Percentiles rank a stretch among this genome's conserved stretches.
phyloP scores from a whole-genome alignment of 2,113 vertebrate genomes.

The Campylomormyrus tamandua region DNA sequence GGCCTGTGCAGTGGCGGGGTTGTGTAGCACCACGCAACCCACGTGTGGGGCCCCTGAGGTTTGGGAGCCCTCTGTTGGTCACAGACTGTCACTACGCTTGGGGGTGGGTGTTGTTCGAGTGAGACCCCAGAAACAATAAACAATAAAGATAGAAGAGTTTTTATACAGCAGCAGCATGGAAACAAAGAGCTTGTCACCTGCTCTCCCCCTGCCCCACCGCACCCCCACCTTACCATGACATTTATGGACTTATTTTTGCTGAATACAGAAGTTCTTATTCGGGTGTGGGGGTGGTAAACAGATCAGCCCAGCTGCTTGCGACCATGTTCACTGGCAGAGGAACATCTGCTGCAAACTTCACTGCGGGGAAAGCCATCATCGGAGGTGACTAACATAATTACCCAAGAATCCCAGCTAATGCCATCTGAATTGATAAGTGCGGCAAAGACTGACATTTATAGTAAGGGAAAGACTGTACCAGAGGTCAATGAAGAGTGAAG shows the following conservation, averaged over 20 bases:
- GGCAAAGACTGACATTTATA: not conserved
- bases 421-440: not conserved
- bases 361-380: not conserved
- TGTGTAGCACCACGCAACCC: not conserved
- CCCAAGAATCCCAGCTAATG: not conserved
- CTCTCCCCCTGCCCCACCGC: not conserved
- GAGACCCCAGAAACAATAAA: not conserved
- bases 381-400: not conserved
- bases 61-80: not conserved
- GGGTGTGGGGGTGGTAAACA: not conserved
- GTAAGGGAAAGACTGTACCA: not conserved
- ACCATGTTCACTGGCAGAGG: not conserved
- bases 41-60: not conserved
- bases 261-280: not conserved
- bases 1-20: not conserved
- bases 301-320: not conserved
- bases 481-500: not conserved
- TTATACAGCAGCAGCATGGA: not conserved
- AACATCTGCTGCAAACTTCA: not conserved
- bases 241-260: not conserved
- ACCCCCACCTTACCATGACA: not conserved
- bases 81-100: not conserved
- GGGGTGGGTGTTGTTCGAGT: not conserved
- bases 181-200: not conserved
- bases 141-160: not conserved